Evolutionary conservation across 2,797 vertebrate genomes (phyloP), one percentile per base, ranked within the genome.

Genomic region (Pampus argenteus): DNA sequence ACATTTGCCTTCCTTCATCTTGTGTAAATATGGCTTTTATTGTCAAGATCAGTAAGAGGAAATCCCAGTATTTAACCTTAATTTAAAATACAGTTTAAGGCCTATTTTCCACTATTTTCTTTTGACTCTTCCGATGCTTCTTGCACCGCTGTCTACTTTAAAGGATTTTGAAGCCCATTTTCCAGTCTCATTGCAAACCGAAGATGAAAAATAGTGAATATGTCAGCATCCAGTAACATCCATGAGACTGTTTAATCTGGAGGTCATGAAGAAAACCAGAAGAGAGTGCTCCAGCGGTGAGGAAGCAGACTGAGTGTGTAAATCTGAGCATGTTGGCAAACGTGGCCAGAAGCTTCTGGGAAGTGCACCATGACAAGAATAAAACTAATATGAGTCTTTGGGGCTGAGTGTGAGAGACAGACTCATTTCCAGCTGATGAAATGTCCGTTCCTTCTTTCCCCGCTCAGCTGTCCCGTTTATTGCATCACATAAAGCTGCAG

Each of bases 341-440:
- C 25, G 54, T 64, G 49, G 34, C 20, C 9, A 50, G 71, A 60
- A n/a, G 59, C 58, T 74, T 71, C 36, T 14, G 69, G 71, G 54
- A 66, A 61, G 63, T 60, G 69, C 57, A 42, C 14, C n/a, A 31
- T 74, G 34, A 72, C 74, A 51, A 44, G 63, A 60, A 72, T 80
- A 78, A 82, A 85, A 78, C 36, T 52, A 65, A 80, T 66, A 68
- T 29, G 75, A 78, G 73, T 77, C 66, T 84, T 59, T 15, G 52
- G 68, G 50, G 73, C 81, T 48, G 47, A 61, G 40, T 48, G 47
- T 58, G 40, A 80, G 71, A 79, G 62, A 76, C 68, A 47, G 67
- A 66, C 60, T 73, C 13, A 68, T 84, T 89, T 84, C 48, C 81
- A 69, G 73, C 63, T 79, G 81, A 88, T 85, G 54, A 89, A 91